Percentiles rank a stretch among this genome's conserved stretches.
Evolutionary conservation across 2,113 vertebrate genomes (phyloP).

Genomic region (Phrynosoma blainvillii): DNA sequence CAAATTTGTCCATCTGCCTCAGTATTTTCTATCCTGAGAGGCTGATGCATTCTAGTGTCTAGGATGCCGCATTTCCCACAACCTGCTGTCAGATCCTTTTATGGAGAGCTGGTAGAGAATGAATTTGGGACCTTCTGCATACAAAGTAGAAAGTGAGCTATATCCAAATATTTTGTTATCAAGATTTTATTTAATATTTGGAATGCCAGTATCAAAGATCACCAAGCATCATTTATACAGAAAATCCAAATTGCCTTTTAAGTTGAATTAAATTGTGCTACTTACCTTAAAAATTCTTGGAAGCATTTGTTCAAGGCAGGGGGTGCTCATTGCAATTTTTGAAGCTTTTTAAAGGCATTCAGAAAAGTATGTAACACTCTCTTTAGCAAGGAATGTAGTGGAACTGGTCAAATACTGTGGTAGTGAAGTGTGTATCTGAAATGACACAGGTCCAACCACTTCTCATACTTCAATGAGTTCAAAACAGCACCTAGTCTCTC

Average conservation of each 20-base stretch:
- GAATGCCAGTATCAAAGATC: background rate
- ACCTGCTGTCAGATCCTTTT: background rate
- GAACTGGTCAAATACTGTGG: background rate
- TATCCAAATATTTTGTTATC: background rate
- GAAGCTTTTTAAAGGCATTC: background rate
- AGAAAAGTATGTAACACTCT: accelerated
- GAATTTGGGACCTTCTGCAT: background rate
- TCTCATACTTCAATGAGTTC: conserved; percentile 24
- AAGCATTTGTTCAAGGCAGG: background rate
- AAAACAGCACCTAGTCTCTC: background rate
- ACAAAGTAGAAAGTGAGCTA: background rate
- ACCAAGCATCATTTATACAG: background rate
- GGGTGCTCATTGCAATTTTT: background rate
- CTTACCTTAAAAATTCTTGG: background rate
- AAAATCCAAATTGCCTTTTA: background rate
- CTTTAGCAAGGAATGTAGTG: background rate
- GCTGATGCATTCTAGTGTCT: background rate
- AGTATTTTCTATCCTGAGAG: background rate
- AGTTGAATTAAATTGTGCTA: background rate
- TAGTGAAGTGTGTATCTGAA: background rate
- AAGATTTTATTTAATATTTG: background rate
- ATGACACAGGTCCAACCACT: conserved; percentile 25
- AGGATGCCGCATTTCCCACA: background rate
- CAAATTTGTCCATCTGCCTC: background rate
- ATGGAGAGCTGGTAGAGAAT: background rate